Conservation (phyloP, 2,113 vertebrate genomes). For the Nesogale talazaci region DNA sequence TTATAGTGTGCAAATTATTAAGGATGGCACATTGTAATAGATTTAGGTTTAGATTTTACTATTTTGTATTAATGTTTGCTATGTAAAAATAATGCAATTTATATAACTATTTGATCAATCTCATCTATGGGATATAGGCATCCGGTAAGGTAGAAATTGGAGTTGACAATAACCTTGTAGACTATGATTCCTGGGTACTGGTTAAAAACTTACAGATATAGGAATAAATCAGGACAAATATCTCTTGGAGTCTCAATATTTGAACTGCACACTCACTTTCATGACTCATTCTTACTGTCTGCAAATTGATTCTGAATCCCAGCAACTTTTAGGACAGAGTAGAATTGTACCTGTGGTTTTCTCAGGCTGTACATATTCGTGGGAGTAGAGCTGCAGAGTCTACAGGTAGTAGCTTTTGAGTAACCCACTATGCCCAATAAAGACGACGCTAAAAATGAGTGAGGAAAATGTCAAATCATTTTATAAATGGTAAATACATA, state of each 20-base stretch:
- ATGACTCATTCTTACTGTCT: no score
- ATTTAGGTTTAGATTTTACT: neutral
- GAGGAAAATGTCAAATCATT: neutral
- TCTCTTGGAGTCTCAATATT: neutral
- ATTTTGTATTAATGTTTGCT: neutral
- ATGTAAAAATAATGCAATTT: neutral
- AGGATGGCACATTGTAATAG: neutral
- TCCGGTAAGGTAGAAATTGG: neutral
- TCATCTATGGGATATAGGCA: neutral
- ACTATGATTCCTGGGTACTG: neutral
- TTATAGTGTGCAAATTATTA: neutral
- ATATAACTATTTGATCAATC: neutral
- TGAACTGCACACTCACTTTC: neutral
- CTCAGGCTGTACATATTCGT: no score
- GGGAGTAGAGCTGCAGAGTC: no score
- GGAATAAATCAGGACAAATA: neutral
- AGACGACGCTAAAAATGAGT: neutral
- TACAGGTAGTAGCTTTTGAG: no score
- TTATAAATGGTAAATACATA: neutral
- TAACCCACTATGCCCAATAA: no score
- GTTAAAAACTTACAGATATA: neutral
- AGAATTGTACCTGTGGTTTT: no score
- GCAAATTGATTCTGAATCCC: no score
- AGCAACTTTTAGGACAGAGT: no score
- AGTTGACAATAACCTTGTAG: no score